Evolutionary conservation across 2,797 vertebrate species (phyloP).

Genomic region (Enteromius anoplus): DNA sequence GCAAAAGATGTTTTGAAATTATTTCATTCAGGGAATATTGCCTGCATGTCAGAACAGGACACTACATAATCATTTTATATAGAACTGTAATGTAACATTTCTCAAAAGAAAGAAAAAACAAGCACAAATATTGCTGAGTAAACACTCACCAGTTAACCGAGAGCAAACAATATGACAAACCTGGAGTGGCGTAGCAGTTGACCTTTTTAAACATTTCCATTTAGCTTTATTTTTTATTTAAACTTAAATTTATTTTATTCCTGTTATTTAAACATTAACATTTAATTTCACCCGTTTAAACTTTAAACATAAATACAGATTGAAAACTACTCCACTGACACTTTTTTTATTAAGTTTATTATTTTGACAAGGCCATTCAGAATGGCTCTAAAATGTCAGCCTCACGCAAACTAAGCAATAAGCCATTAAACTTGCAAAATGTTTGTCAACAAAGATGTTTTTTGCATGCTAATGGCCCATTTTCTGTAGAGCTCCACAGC

Average conservation of each 20-base stretch:
- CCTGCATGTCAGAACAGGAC: background rate
- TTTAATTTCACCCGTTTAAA: background rate
- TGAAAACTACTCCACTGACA: background rate
- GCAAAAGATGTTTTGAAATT: background rate
- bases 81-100: background rate
- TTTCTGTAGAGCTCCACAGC: background rate
- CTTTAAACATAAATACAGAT: background rate
- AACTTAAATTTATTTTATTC: background rate
- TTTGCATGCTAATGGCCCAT: background rate
- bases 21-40: background rate
- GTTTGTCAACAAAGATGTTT: background rate
- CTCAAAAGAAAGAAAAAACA: background rate
- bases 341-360: background rate
- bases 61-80: background rate
- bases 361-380: conserved; percentile 16
- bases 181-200: background rate
- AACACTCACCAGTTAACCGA: background rate
- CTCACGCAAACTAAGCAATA: background rate
- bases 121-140: background rate
- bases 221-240: background rate
- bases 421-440: background rate
- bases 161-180: background rate
- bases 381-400: background rate
- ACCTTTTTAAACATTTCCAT: background rate
- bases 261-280: background rate